Evolutionary conservation across 2,797 vertebrate species (phyloP).

Genomic region (Crypturellus tataupa): DNA sequence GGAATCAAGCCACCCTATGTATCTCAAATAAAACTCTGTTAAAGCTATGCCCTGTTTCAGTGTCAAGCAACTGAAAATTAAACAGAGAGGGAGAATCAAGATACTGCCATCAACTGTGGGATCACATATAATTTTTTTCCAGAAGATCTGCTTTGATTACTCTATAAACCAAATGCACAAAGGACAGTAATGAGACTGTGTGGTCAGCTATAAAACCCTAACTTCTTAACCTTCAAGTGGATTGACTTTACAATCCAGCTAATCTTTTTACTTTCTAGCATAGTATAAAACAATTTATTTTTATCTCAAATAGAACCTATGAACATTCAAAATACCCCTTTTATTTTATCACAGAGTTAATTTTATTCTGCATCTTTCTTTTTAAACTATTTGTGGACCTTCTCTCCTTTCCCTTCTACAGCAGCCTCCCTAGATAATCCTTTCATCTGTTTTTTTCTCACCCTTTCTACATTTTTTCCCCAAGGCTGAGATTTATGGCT

Average conservation of each 20-base stretch:
- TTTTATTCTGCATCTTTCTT: not conserved
- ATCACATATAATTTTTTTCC: fast-evolving
- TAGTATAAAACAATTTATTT: not conserved
- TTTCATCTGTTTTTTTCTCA: conserved; percentile 11
- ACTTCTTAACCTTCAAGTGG: not conserved
- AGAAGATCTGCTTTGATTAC: not conserved
- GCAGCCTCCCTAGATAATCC: not conserved
- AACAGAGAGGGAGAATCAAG: not conserved
- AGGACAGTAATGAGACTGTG: not conserved
- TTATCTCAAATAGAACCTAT: not conserved
- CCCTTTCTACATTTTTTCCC: not conserved
- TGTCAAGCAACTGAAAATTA: not conserved
- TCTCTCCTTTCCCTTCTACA: not conserved
- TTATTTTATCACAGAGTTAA: not conserved
- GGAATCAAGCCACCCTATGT: not conserved
- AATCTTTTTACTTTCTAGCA: not conserved
- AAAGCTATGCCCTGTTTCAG: not conserved
- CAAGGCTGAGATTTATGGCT: conserved; percentile 29
- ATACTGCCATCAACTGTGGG: not conserved
- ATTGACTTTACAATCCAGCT: not conserved
- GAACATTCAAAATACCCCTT: not conserved
- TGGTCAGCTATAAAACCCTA: not conserved
- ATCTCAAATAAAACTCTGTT: not conserved
- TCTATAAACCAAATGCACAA: not conserved
- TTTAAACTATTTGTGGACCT: not conserved